These are phyloP conservation scores for Actinemys pallida DNA, from an alignment of 2,113 vertebrate genomes.

Conservation along the genomic window DNA sequence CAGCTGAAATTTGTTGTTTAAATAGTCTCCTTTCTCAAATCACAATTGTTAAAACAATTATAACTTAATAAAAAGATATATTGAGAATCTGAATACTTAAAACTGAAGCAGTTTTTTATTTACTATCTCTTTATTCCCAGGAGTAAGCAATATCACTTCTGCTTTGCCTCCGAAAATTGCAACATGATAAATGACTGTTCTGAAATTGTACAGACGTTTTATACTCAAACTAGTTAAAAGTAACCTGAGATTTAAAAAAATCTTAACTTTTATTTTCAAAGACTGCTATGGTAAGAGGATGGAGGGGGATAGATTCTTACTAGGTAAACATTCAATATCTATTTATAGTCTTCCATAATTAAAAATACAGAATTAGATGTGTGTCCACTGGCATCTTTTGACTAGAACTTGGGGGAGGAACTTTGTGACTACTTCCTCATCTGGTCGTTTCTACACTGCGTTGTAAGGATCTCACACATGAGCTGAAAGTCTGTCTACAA, in stretches of 20 bases:
- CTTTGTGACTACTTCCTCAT: background rate
- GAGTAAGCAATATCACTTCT: background rate
- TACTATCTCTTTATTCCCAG: background rate
- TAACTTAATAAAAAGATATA: background rate
- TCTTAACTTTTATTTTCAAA: background rate
- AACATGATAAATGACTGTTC: background rate
- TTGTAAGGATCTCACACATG: background rate
- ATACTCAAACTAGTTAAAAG: background rate
- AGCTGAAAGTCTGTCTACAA: background rate
- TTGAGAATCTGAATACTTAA: background rate
- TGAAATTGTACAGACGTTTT: background rate
- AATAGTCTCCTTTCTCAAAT: background rate
- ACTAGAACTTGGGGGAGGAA: background rate
- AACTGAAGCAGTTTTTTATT: background rate
- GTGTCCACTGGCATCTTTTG: background rate
- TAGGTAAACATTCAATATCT: background rate
- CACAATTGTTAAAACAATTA: background rate
- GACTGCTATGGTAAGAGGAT: background rate
- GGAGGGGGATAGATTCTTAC: background rate
- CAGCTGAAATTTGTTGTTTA: background rate
- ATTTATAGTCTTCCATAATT: background rate
- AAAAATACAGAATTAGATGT: background rate
- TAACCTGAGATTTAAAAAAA: background rate
- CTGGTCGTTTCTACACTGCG: background rate
- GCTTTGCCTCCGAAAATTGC: background rate